Conservation (phyloP, 2,888 invertebrate species). For the Hanleya hanleyi region DNA sequence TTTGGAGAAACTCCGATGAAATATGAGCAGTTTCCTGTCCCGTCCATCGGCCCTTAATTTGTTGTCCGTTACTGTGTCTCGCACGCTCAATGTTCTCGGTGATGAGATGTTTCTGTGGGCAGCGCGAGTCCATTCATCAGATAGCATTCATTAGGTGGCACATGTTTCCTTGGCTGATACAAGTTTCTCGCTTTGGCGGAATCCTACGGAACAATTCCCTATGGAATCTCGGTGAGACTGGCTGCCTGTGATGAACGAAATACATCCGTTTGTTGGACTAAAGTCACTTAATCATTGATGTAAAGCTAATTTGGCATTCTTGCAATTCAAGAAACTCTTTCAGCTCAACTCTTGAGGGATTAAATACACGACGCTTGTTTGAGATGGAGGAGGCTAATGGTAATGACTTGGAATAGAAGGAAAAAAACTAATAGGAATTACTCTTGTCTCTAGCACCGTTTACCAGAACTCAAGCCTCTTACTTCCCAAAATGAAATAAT, state of each 20-base stretch:
- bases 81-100: not conserved
- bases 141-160: constrained; percentile 1
- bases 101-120: not conserved
- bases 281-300: constrained; percentile 8
- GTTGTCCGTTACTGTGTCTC: not conserved
- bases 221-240: not conserved
- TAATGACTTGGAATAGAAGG: not conserved
- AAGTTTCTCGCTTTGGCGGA: constrained; percentile 1
- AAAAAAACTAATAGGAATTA: not conserved
- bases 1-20: not conserved
- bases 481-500: no score
- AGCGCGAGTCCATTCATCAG: not conserved
- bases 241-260: not conserved
- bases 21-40: constrained; percentile 1
- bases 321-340: constrained; percentile 10
- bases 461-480: no score
- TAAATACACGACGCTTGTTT: constrained; percentile 2
- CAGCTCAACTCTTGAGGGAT: constrained; percentile 1
- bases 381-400: constrained; percentile 3
- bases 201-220: not conserved
- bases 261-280: constrained; percentile 7
- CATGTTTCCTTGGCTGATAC: constrained; percentile 4
- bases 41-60: constrained; percentile 1
- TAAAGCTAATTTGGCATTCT: constrained; percentile 12
- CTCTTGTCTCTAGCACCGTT: not conserved